A percentile compares a stretch with the other conserved stretches of the same genome.
phyloP scores from a whole-genome alignment of 2,888 invertebrate species.

The Drosophila longiperda region DNA sequence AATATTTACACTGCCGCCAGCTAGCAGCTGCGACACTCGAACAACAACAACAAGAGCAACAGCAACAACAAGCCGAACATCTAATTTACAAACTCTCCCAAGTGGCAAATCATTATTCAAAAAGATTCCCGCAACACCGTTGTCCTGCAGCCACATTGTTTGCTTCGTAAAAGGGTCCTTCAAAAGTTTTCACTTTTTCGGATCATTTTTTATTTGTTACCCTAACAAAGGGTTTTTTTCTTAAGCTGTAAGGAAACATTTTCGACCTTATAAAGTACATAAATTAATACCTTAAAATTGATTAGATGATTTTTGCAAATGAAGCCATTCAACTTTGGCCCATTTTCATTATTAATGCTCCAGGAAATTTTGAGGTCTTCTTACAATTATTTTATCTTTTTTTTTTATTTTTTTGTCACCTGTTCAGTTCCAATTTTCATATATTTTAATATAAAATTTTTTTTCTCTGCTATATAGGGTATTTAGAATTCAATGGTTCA shows the following conservation, averaged over 20 bases:
- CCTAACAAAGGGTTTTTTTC: neutral
- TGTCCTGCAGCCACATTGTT: constrained; percentile 53
- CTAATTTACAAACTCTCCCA: constrained; percentile 79
- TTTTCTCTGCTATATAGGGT: neutral
- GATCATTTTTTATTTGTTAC: neutral
- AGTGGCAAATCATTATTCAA: constrained; percentile 79
- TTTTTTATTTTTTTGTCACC: neutral
- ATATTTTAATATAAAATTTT: neutral
- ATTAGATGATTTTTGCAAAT: neutral
- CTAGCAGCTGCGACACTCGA: constrained; percentile 49
- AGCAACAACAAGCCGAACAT: constrained; percentile 52
- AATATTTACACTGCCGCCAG: constrained; percentile 72
- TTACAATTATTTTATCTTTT: neutral
- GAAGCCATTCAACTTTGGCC: neutral
- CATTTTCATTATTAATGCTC: neutral
- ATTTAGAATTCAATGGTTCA: neutral
- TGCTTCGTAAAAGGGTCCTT: constrained; percentile 60
- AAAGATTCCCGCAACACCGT: constrained; percentile 55
- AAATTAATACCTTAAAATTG: constrained; percentile 15
- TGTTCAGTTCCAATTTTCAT: neutral
- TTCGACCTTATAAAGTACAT: neutral
- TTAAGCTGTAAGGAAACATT: neutral
- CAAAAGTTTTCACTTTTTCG: constrained; percentile 15
- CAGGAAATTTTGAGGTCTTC: neutral
- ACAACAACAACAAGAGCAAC: constrained; percentile 31